phyloP scores from a whole-genome alignment of 2,113 vertebrate genomes.

The Podarcis muralis region DNA sequence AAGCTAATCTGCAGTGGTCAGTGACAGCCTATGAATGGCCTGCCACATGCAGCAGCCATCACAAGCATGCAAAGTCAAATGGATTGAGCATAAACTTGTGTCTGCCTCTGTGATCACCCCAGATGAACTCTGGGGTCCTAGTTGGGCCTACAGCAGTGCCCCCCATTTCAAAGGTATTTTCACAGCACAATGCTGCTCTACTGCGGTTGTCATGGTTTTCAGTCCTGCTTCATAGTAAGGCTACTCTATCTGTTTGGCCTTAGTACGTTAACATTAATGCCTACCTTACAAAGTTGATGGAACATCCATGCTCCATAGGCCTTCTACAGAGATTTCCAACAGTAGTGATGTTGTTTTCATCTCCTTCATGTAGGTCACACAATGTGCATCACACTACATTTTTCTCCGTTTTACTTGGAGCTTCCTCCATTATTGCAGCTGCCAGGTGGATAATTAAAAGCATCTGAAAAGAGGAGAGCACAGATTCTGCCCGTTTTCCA shows the following conservation, averaged over 20 bases:
- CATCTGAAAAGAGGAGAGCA: conserved; percentile 10
- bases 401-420: not conserved
- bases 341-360: not conserved
- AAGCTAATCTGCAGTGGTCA: not conserved
- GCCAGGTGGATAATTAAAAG: conserved; percentile 18
- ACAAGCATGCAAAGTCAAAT: not conserved
- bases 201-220: not conserved
- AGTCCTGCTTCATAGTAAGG: not conserved
- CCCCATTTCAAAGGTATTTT: not conserved
- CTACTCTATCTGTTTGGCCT: not conserved
- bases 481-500: not conserved
- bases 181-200: not conserved
- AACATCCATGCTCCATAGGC: not conserved
- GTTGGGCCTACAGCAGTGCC: not conserved
- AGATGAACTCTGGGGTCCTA: no score
- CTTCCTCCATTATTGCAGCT: conserved; percentile 12
- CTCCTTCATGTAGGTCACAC: not conserved
- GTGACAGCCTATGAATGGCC: no score
- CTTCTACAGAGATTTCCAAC: not conserved
- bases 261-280: not conserved
- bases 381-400: accelerated
- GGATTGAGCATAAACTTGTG: not conserved
- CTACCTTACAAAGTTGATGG: not conserved
- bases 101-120: not conserved
- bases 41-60: not conserved